Conservation (phyloP, 2,888 invertebrate genomes). For the Synergus umbraculus region DNA sequence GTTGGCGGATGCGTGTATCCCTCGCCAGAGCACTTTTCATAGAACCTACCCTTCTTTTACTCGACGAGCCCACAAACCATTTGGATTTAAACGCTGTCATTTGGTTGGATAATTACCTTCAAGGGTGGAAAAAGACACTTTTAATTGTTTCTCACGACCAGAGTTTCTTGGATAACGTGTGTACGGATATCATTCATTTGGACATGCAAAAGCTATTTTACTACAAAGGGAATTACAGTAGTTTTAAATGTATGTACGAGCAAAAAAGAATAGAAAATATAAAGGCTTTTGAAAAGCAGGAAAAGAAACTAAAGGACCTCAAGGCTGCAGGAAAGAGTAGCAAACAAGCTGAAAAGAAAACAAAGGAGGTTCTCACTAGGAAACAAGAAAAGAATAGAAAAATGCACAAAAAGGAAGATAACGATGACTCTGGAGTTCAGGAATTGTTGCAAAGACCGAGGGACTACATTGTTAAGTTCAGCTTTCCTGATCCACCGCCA, state of each 20-base stretch:
- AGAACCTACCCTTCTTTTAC: slow-evolving; percentile 96
- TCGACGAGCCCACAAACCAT: slow-evolving; percentile 99
- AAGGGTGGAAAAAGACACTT: slow-evolving; percentile 99
- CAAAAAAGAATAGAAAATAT: slow-evolving; percentile 97
- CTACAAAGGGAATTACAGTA: slow-evolving; percentile 98
- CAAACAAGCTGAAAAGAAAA: slow-evolving; percentile 97
- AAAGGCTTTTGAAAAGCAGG: slow-evolving; percentile 99
- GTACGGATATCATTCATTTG: slow-evolving; percentile 98
- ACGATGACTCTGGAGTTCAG: slow-evolving; percentile 85
- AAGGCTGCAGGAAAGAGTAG: slow-evolving; percentile 97
- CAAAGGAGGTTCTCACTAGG: slow-evolving; percentile 92
- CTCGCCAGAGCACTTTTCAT: slow-evolving; percentile 97
- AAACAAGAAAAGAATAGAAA: slow-evolving; percentile 96
- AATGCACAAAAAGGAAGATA: slow-evolving; percentile 86
- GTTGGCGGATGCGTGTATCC: slow-evolving; percentile 99
- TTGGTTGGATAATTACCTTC: slow-evolving; percentile 99
- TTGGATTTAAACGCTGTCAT: slow-evolving; percentile 99
- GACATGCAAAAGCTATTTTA: slow-evolving; percentile 96
- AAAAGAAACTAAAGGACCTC: slow-evolving; percentile 95
- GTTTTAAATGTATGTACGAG: slow-evolving; percentile 99
- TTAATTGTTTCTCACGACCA: slow-evolving; percentile 99
- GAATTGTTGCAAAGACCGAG: slow-evolving; percentile 93
- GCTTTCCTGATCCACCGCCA: slow-evolving; percentile 97
- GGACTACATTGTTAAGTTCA: slow-evolving; percentile 98
- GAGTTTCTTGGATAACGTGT: slow-evolving; percentile 99